Percentiles rank a stretch among this genome's conserved stretches.
Conservation (phyloP, 2,888 invertebrate genomes). For the Acleris literana region DNA sequence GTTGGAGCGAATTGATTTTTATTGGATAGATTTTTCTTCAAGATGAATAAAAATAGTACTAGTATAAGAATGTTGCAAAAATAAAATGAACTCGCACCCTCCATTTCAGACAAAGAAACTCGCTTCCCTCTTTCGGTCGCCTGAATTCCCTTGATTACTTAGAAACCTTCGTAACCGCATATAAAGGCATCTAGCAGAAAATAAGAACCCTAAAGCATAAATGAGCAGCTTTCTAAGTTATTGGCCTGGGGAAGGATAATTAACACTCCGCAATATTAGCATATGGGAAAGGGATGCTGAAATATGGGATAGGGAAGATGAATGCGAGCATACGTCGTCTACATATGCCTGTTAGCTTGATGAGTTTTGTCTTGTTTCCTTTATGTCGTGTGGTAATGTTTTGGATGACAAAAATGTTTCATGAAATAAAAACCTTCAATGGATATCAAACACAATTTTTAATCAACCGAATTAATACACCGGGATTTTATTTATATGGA, state of each 20-base stretch:
- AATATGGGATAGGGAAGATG: slow-evolving; percentile 34
- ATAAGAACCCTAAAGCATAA: slow-evolving; percentile 39
- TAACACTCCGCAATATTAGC: slow-evolving; percentile 36
- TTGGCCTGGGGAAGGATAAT: slow-evolving; percentile 43
- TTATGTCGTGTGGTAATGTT: slow-evolving; percentile 11
- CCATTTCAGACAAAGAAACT: slow-evolving; percentile 3
- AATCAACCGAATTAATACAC: no score
- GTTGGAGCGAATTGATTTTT: no score
- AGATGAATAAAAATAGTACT: no score
- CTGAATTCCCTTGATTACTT: slow-evolving; percentile 23
- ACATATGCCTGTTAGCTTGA: slow-evolving; percentile 28
- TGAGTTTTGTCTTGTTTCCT: slow-evolving; percentile 34
- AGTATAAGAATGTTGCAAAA: no score
- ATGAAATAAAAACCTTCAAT: no score
- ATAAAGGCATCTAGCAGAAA: slow-evolving; percentile 22
- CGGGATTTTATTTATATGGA: no score
- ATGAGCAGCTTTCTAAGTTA: slow-evolving; percentile 51
- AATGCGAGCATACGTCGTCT: slow-evolving; percentile 8
- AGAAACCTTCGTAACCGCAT: slow-evolving; percentile 24
- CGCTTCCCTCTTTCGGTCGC: background rate
- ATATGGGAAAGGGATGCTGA: slow-evolving; percentile 35
- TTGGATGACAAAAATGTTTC: background rate
- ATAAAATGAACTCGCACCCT: background rate
- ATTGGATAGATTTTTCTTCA: no score
- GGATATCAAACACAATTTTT: no score